phyloP scores from a whole-genome alignment of 2,797 vertebrate genomes.

The Geotrypetes seraphini region DNA sequence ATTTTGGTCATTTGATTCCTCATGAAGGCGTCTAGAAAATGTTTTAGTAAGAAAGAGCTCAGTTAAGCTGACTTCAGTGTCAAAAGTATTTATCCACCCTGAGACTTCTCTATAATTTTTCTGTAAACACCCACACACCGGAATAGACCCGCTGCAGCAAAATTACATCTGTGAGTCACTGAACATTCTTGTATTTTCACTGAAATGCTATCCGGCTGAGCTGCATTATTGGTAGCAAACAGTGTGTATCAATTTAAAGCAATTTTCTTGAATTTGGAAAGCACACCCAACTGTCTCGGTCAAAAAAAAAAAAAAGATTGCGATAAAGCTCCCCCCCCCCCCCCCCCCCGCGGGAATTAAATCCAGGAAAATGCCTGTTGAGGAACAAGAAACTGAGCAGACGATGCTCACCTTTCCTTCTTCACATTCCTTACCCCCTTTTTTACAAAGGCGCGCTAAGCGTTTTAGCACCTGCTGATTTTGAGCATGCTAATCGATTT shows the following conservation, averaged over 20 bases:
- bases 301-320: neutral
- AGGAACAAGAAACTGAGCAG: too few relatives aligned
- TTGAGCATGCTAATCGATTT: too few relatives aligned
- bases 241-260: constrained; percentile 15
- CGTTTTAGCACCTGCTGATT: too few relatives aligned
- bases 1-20: too few relatives aligned
- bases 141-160: constrained; percentile 59
- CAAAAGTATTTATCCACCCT: constrained; percentile 53
- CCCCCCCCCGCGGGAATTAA: too few relatives aligned
- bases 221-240: constrained; percentile 30
- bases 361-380: too few relatives aligned
- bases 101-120: constrained; percentile 57
- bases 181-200: constrained; percentile 33
- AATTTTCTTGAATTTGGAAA: constrained; percentile 27
- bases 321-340: too few relatives aligned
- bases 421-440: too few relatives aligned
- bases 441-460: too few relatives aligned
- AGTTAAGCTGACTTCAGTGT: constrained; percentile 54
- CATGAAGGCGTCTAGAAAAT: constrained; percentile 42
- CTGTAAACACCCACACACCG: constrained; percentile 48
- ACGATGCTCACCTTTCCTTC: too few relatives aligned
- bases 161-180: constrained; percentile 50
- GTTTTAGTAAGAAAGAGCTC: constrained; percentile 47
- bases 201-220: constrained; percentile 33
- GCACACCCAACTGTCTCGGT: constrained; percentile 1